Evolutionary conservation across 2,113 vertebrate species (phyloP).

Genomic region (Saimiri boliviensis): DNA sequence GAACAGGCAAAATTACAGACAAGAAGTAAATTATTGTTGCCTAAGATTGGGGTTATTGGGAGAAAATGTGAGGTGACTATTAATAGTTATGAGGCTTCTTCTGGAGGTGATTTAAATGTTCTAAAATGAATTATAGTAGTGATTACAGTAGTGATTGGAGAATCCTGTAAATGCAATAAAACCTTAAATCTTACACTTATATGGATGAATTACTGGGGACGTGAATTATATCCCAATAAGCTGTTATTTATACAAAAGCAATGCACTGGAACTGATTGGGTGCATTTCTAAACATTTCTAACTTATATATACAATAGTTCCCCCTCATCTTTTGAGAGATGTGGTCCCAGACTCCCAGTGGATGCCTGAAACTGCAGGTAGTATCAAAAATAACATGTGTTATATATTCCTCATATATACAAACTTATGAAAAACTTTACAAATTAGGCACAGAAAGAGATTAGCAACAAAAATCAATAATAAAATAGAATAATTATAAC

Average conservation of each 20-base stretch:
- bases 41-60: not conserved
- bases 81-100: not conserved
- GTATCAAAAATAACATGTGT: not conserved
- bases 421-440: not conserved
- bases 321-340: not conserved
- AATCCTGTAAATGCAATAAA: not conserved
- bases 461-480: not conserved
- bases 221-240: not conserved
- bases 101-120: not conserved
- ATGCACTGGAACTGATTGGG: not conserved
- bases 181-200: not conserved
- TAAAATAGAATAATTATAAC: too few species aligned
- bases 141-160: not conserved
- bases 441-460: not conserved
- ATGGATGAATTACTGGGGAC: not conserved
- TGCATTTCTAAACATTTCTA: not conserved
- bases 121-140: not conserved
- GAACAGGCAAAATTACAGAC: not conserved
- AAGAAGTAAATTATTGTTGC: not conserved
- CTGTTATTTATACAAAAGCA: not conserved
- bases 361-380: not conserved
- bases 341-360: not conserved
- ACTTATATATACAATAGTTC: not conserved
- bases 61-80: not conserved
- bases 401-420: not conserved